Evolutionary conservation across 2,888 invertebrate species (phyloP).

Genomic region (Polydrusus pterygomalis): DNA sequence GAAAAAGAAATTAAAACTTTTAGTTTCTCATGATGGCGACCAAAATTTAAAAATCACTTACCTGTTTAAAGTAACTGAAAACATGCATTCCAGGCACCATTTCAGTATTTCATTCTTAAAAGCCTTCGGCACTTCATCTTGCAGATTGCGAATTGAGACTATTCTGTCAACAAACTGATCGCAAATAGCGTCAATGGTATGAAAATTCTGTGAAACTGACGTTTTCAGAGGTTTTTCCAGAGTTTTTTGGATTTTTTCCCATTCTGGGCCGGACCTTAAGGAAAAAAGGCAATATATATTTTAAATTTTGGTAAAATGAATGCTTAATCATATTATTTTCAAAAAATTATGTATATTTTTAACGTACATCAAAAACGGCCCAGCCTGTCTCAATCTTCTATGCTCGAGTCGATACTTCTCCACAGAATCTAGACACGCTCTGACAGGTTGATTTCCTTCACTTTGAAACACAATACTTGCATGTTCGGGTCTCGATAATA

Average conservation of each 20-base stretch:
- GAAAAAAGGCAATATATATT: conserved; percentile 7
- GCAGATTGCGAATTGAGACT: conserved; percentile 75
- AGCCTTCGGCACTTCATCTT: conserved; percentile 77
- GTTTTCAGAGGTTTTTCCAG: conserved; percentile 73
- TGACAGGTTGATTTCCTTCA: conserved; percentile 77
- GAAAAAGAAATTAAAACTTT: too few relatives aligned
- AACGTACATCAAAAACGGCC: conserved; percentile 78
- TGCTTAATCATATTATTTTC: too few relatives aligned
- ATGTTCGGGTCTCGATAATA: conserved; percentile 79
- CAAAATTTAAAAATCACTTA: conserved; percentile 71
- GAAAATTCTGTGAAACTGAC: conserved; percentile 71
- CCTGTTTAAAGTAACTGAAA: conserved; percentile 75
- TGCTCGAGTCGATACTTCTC: conserved; percentile 78
- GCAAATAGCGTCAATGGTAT: conserved; percentile 69
- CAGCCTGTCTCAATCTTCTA: conserved; percentile 74
- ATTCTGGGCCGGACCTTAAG: conserved; percentile 76
- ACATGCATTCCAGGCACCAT: conserved; percentile 82
- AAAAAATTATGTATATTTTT: too few relatives aligned
- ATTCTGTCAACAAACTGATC: conserved; percentile 73
- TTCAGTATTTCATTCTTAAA: conserved; percentile 78
- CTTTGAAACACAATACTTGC: conserved; percentile 77
- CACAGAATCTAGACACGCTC: conserved; percentile 79
- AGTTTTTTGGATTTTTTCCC: conserved; percentile 75
- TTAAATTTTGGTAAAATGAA: too few relatives aligned
- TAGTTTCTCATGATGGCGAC: too few relatives aligned